Conservation (phyloP, 2,797 vertebrate genomes). For the Pipistrellus nathusii region DNA sequence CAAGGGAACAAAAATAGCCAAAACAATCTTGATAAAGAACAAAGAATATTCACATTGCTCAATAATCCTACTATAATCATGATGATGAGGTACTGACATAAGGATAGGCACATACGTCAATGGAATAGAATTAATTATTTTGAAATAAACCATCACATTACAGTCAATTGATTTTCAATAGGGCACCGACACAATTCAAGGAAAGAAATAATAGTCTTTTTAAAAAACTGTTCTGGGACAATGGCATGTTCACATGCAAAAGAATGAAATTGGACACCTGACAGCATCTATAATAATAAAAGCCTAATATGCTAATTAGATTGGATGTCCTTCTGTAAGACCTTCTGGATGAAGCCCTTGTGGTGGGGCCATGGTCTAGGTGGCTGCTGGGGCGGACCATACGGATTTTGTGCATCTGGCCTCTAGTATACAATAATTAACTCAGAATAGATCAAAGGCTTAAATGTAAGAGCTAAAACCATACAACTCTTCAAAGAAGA, state of each 20-base stretch:
- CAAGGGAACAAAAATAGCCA: not conserved
- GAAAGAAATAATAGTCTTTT: not conserved
- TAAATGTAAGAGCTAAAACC: not conserved
- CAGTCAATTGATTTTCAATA: not conserved
- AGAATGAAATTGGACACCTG: not conserved
- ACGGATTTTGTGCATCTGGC: no score
- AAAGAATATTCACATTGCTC: not conserved
- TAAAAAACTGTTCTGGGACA: not conserved
- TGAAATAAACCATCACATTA: not conserved
- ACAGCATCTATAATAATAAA: not conserved
- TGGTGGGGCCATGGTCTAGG: no score
- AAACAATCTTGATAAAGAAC: not conserved
- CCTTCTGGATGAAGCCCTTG: no score
- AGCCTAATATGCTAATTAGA: no score
- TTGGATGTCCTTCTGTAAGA: no score
- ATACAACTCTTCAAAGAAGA: not conserved
- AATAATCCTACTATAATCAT: not conserved
- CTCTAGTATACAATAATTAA: not conserved
- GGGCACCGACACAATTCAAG: not conserved
- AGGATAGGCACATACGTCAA: not conserved
- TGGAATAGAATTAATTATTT: not conserved
- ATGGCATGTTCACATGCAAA: not conserved
- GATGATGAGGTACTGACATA: not conserved
- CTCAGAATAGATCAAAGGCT: not conserved
- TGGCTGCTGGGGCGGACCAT: fast-evolving